phyloP scores from a whole-genome alignment of 1,140 invertebrate genomes.

The Atta colombica region DNA sequence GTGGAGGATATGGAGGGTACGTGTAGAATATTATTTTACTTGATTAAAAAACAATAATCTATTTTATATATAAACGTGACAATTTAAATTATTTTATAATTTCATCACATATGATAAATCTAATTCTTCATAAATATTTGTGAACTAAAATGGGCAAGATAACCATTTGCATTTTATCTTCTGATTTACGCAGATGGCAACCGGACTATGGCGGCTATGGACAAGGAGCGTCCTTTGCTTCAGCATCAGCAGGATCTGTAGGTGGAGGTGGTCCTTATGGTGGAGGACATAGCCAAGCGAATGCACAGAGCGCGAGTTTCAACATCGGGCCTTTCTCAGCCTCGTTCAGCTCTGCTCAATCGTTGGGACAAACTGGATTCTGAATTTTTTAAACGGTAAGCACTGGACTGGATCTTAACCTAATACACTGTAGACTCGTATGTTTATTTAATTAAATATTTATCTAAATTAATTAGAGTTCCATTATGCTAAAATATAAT shows the following conservation, averaged over 20 bases:
- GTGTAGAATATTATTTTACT: conserved; percentile 1
- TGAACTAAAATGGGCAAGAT: not conserved
- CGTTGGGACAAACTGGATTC: conserved; percentile 11
- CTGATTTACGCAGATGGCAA: conserved; percentile 44
- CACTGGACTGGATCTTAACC: not conserved
- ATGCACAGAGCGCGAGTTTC: conserved; percentile 78
- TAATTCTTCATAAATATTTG: not conserved
- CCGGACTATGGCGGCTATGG: conserved; percentile 66
- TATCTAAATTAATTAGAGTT: not conserved
- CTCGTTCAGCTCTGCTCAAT: conserved; percentile 75
- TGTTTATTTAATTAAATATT: not conserved
- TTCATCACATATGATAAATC: not conserved
- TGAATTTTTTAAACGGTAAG: conserved; percentile 36
- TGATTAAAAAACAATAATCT: not conserved
- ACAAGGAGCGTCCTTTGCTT: conserved; percentile 74
- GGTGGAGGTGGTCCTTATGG: conserved; percentile 50
- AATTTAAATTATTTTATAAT: not conserved
- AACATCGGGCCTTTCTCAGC: conserved; percentile 78
- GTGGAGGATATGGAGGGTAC: conserved; percentile 53
- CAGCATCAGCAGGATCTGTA: conserved; percentile 77
- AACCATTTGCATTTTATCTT: conserved; percentile 33
- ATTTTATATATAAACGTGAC: not conserved
- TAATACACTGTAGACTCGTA: not conserved
- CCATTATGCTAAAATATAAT: not conserved
- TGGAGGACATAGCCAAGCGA: conserved; percentile 66